A percentile compares a stretch with the other conserved stretches of the same genome.
These are phyloP conservation scores for Frankliniella fusca DNA, from an alignment of 2,888 invertebrate genomes.

Conservation along the genomic window DNA sequence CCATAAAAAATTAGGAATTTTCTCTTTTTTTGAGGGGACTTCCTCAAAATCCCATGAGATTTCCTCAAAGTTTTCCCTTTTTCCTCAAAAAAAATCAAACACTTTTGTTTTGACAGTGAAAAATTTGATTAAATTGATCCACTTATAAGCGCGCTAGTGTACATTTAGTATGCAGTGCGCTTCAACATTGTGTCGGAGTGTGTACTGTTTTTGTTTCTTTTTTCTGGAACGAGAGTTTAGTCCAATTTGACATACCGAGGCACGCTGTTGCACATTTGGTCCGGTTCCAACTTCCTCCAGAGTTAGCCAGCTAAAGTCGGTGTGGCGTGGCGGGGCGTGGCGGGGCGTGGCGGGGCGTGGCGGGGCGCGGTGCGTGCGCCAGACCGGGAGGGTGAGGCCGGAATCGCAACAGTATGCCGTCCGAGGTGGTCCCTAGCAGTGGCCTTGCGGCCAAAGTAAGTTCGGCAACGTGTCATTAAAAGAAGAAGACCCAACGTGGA, in stretches of 20 bases:
- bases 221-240: background rate
- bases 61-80: too few relatives aligned
- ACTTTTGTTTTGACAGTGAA: too few relatives aligned
- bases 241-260: background rate
- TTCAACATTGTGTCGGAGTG: too few relatives aligned
- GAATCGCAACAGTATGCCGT: background rate
- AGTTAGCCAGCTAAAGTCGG: too few relatives aligned
- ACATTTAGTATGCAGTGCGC: too few relatives aligned
- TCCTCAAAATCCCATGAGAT: too few relatives aligned
- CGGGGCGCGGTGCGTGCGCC: background rate
- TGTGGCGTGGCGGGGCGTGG: background rate
- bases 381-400: background rate
- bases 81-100: too few relatives aligned
- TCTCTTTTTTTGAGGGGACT: too few relatives aligned
- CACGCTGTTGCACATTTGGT: conserved; percentile 10
- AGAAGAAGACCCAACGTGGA: background rate
- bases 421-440: too few relatives aligned
- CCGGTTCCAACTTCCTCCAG: background rate
- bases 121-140: too few relatives aligned
- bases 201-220: background rate
- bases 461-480: conserved; percentile 5
- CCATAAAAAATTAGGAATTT: too few relatives aligned
- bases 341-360: background rate
- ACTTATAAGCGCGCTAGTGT: too few relatives aligned
- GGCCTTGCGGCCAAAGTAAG: background rate